Conservation (phyloP, 92 coral and sea anemone genomes). For the Isaurus tuberculatus region DNA sequence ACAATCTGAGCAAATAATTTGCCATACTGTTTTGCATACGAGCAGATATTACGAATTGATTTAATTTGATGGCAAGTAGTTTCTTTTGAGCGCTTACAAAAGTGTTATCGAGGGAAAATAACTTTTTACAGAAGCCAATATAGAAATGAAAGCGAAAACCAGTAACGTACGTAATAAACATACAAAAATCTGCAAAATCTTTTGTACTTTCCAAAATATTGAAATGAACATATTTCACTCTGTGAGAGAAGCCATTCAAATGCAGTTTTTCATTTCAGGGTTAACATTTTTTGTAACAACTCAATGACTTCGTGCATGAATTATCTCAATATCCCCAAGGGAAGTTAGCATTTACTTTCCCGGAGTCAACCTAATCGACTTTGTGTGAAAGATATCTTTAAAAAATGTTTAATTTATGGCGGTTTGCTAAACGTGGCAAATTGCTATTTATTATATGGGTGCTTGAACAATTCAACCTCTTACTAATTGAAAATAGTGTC, state of each 20-base stretch:
- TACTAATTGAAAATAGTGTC: constrained; percentile 44
- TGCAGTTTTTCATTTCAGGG: neutral
- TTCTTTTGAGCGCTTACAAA: constrained; percentile 9
- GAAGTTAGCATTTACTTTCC: neutral
- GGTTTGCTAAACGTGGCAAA: constrained; percentile 77
- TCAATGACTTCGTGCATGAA: neutral
- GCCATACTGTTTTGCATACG: constrained; percentile 42
- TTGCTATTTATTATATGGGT: constrained; percentile 74
- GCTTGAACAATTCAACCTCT: constrained; percentile 57
- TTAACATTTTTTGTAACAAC: neutral
- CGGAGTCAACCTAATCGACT: neutral
- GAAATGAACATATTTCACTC: constrained; percentile 12
- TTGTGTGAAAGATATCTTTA: constrained; percentile 14
- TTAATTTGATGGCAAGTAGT: constrained; percentile 23
- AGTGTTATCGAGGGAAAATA: constrained; percentile 3
- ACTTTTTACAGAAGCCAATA: constrained; percentile 8
- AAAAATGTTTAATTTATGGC: constrained; percentile 66
- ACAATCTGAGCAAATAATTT: constrained; percentile 37
- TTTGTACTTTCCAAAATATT: neutral
- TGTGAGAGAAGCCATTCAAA: neutral
- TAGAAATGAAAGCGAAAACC: constrained; percentile 4
- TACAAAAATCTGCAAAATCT: neutral
- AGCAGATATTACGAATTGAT: constrained; percentile 28
- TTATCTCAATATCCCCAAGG: neutral
- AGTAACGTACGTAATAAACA: neutral